A percentile compares a stretch with the other conserved stretches of the same genome.
These are phyloP conservation scores for Portevinia maculata DNA, from an alignment of 2,888 invertebrate genomes.

Conservation along the genomic window DNA sequence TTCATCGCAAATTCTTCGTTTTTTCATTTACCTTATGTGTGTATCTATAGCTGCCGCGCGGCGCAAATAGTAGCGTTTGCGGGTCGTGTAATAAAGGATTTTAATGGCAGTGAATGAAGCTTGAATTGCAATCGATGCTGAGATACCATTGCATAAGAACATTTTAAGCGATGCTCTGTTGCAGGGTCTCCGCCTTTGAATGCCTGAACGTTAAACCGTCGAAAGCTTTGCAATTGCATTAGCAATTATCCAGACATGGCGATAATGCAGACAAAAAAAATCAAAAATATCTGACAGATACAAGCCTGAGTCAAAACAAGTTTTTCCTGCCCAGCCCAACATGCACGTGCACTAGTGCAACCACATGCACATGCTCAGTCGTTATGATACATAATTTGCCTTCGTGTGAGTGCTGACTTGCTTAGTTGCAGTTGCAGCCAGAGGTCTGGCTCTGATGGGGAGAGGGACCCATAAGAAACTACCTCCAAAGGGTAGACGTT, in stretches of 20 bases:
- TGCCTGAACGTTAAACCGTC: slow-evolving; percentile 32
- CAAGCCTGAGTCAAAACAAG: slow-evolving; percentile 63
- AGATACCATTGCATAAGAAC: slow-evolving; percentile 62
- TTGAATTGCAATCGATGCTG: slow-evolving; percentile 39
- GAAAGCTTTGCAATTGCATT: slow-evolving; percentile 48
- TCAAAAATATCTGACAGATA: slow-evolving; percentile 57
- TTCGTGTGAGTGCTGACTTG: slow-evolving; percentile 37
- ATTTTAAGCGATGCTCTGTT: slow-evolving; percentile 43
- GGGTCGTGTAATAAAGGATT: slow-evolving; percentile 36
- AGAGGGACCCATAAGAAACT: slow-evolving; percentile 21
- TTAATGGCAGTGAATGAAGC: slow-evolving; percentile 40
- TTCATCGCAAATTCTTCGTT: slow-evolving; percentile 66
- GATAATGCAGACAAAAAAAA: slow-evolving; percentile 39
- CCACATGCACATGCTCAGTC: slow-evolving; percentile 41
- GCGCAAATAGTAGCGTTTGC: slow-evolving; percentile 16
- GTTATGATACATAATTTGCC: slow-evolving; percentile 1
- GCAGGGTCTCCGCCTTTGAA: slow-evolving; percentile 44
- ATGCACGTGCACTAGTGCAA: slow-evolving; percentile 61
- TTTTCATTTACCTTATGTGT: slow-evolving; percentile 17
- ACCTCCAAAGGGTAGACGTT: slow-evolving; percentile 29
- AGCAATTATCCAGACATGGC: slow-evolving; percentile 51
- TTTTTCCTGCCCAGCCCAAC: slow-evolving; percentile 68
- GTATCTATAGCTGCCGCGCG: slow-evolving; percentile 19
- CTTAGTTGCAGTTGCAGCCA: neutral
- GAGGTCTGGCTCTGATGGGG: slow-evolving; percentile 10